Evolutionary conservation across 2,113 vertebrate genomes (phyloP), one percentile per base, ranked within the genome.

Genomic region (Thalassarche chlororhynchos): DNA sequence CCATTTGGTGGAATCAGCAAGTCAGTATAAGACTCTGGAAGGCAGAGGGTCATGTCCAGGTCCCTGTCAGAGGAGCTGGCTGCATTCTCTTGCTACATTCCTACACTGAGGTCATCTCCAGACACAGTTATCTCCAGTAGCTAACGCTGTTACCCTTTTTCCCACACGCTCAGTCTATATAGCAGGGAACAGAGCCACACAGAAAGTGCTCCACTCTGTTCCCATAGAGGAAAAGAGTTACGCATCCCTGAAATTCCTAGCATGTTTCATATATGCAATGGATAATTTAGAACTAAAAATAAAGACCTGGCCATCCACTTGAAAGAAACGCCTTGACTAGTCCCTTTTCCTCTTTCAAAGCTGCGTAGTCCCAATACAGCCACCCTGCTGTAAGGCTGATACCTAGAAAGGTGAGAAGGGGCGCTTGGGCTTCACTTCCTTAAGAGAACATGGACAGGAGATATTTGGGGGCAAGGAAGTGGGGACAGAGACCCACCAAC

Each of bases 401-500:
- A 54, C 12, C 14, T 36, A 55, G 18, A 61, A 79, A 2, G 4
- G n/a, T 55, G 40, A 66, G 11, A 46, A 21, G 66, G 26, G 26
- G 25, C 1, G 2, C 16, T 66, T 52, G 17, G 23, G 5, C 8
- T 78, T 84, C 34, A 14, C 20, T 78, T 72, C 12, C 25, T 46
- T 18, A 17, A 20, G 44, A 65, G 14, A 72, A 66, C 17, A 78
- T 5, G 12, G 34, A 23, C 24, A 38, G 34, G 29, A 78, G 44
- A n/a, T 20, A 47, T 47, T 14, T 60, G 26, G 8, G 7, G 34
- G 16, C 60, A 89, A 54, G 15, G 17, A 64, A 72, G 10, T 0
- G 1, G 4, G 14, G 8, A 84, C 6, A 62, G 13, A 62, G 11
- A 85, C 10, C 3, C 58, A 52, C 14, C 0, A 0, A n/a, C 25